Evolutionary conservation across 1,140 invertebrate species (phyloP), one percentile per base, ranked within the genome.

Genomic region (Caenorhabditis brenneri): DNA sequence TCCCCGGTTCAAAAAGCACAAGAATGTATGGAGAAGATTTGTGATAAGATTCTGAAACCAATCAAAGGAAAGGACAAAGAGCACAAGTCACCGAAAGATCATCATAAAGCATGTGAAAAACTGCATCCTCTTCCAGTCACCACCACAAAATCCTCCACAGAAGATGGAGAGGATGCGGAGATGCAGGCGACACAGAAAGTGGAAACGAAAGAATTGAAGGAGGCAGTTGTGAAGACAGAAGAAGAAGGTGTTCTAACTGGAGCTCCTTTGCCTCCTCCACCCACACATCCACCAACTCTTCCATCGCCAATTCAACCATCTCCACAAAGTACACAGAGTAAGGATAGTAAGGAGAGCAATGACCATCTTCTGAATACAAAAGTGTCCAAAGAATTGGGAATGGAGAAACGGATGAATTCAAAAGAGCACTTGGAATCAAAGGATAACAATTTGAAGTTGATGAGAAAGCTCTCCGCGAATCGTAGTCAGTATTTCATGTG

Each of bases 11-110:
- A 42, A 22, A 74, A 74, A 74, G 36, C 65, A 24, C 36, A 39
- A 24, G 65, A 74, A 42, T 39, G 36, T 31, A 24, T 42, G 33
- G 65, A 74, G n/a, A 74, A 74, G 15, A 65, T 65, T 33, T 65
- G 65, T 24, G 65, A 74, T 0, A 74, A 74, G 29, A 65, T 65
- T 33, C 29, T 65, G 58, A 65, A 74, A 74, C 65, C 65, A 19
- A 22, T 42, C 10, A 65, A 36, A 36, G 6, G 5, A n/a, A n/a
- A 51, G 53, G 36, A 74, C 10, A 39, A 74, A 24, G 36, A 74
- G 7, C n/a, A 33, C n/a, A 31, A 39, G 5, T 55, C 51, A 42
- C 6, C 19, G 7, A 22, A 19, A 33, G 29, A 42, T 6, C 39
- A 42, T 42, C 39, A 42, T 12, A 42, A 42, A 51, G n/a, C 15